A percentile compares a stretch with the other conserved stretches of the same genome.
Conservation (phyloP, 2,888 invertebrate species). For the Tromatobia lineatoria region DNA sequence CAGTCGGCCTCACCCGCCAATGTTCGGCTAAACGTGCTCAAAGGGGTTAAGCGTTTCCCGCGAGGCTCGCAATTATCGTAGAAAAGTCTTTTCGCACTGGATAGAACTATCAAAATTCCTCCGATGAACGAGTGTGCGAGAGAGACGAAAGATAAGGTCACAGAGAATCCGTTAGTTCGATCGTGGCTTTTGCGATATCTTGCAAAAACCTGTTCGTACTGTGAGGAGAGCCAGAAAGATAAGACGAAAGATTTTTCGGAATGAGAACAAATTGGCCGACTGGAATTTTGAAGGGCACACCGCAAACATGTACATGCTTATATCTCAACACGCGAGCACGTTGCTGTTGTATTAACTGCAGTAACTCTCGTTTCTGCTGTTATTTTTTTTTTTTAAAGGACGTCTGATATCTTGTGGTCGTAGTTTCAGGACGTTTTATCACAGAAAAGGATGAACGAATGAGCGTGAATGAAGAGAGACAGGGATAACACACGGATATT, state of each 20-base stretch:
- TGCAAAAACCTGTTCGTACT: background rate
- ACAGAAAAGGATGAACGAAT: background rate
- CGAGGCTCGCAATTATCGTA: constrained; percentile 14
- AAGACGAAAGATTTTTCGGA: constrained; percentile 18
- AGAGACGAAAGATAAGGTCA: constrained; percentile 8
- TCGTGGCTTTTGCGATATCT: background rate
- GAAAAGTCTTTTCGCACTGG: background rate
- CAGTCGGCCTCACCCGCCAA: background rate
- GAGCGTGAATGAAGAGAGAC: background rate
- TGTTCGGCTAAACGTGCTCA: constrained; percentile 41
- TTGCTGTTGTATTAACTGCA: constrained; percentile 29
- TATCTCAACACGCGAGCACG: constrained; percentile 32
- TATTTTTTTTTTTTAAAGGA: background rate
- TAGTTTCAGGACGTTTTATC: background rate
- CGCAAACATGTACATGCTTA: background rate
- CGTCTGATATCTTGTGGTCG: background rate
- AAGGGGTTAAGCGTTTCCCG: constrained; percentile 18
- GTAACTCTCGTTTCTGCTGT: background rate
- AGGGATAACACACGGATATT: background rate
- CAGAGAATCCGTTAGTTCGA: constrained; percentile 10
- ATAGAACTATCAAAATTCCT: background rate
- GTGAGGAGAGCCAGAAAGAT: background rate
- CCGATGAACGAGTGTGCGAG: background rate
- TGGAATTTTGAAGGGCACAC: background rate
- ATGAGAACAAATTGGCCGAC: background rate